Percentiles rank a stretch among this genome's conserved stretches.
These are phyloP conservation scores for Poliocrania exsul DNA, from an alignment of 2,797 vertebrate species.

Conservation along the genomic window DNA sequence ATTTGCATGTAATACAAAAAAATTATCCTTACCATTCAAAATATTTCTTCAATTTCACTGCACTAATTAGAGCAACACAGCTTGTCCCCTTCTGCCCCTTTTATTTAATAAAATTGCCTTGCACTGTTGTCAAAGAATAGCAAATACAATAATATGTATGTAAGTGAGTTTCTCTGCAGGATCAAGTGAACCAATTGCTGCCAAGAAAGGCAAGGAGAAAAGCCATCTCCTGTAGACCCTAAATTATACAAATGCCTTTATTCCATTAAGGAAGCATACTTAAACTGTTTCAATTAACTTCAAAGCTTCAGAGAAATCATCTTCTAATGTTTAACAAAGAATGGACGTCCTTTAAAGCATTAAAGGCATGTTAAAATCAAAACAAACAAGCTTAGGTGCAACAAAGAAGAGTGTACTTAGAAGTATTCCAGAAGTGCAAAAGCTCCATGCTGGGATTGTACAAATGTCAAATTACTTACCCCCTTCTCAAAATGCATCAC, in stretches of 20 bases:
- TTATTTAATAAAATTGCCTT: neutral
- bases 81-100: neutral
- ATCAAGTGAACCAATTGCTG: neutral
- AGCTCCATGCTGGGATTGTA: neutral
- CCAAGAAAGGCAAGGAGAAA: neutral
- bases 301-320: neutral
- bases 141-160: neutral
- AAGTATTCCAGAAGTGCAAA: neutral
- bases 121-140: neutral
- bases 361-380: neutral
- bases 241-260: neutral
- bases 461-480: neutral
- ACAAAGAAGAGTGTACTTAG: neutral
- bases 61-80: neutral
- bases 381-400: neutral
- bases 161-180: neutral
- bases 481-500: neutral
- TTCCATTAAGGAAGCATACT: slow-evolving; percentile 1
- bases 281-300: slow-evolving; percentile 25
- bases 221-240: neutral
- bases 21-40: neutral
- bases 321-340: neutral
- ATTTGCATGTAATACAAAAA: neutral
- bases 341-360: neutral
- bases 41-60: neutral